A percentile compares a stretch with the other conserved stretches of the same genome.
phyloP scores from a whole-genome alignment of 2,113 vertebrate genomes.

The Silurus asotus region DNA sequence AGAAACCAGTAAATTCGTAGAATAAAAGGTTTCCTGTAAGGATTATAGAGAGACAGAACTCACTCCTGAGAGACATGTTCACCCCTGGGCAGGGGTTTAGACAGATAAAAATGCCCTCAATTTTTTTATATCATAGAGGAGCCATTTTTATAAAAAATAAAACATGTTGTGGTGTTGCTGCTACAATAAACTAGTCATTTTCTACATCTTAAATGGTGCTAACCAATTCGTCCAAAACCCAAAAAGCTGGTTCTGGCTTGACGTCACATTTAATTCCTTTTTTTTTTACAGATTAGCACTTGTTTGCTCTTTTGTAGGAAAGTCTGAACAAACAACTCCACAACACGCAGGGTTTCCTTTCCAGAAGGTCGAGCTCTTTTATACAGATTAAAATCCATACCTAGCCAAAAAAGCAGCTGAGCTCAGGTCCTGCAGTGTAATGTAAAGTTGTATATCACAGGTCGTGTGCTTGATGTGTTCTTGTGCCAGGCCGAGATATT shows the following conservation, averaged over 20 bases:
- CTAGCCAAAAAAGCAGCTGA: not conserved
- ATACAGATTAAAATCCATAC: not conserved
- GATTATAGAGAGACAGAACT: not conserved
- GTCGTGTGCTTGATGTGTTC: slow-evolving; percentile 7
- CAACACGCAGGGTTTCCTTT: not conserved
- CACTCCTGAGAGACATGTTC: not conserved
- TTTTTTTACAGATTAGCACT: not conserved
- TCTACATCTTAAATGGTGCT: not conserved
- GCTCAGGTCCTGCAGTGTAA: not conserved
- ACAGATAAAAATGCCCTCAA: not conserved
- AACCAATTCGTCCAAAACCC: not conserved
- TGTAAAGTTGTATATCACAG: not conserved
- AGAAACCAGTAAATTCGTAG: not conserved
- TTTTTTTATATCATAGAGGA: not conserved
- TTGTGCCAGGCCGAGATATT: not conserved
- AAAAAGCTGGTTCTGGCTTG: not conserved
- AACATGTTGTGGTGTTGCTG: not conserved
- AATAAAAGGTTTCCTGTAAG: not conserved
- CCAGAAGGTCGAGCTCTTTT: not conserved
- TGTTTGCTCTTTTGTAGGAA: not conserved
- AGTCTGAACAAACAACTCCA: not conserved
- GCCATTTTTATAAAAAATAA: not conserved
- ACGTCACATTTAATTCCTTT: not conserved
- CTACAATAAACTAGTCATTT: not conserved
- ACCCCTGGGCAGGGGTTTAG: not conserved